Base-by-base conservation (phyloP, 2,888 invertebrate genomes). In the Ganaspis brasiliensis region DNA sequence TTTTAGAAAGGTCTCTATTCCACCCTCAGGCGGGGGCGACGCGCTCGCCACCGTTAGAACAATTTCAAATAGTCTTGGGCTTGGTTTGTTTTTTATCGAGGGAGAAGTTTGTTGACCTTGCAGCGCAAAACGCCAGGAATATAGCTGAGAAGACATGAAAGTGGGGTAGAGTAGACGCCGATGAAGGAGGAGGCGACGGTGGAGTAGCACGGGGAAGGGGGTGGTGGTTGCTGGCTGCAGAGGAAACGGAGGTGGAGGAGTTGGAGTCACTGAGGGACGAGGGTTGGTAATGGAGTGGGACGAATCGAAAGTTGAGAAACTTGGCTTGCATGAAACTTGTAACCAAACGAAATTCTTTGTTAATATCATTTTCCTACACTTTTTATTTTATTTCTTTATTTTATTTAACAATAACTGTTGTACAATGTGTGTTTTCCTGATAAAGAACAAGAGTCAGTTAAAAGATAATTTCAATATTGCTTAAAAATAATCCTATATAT, bases 41-140 rank as follows among this genome's bases (percentile, higher is more conserved):
- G 59, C 75, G 78, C 83, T 84, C 81, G 83, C 86, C 83, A 83
- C 84, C 86, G 86, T 86, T 86, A 86, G 72, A 72, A 72, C 86
- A 87, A 86, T 86, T 86, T 86, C 86, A 84, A 86, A 85, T 87
- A 85, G 86, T 82, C 83, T 83, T 81, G 82, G 80, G 82, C 67
- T 61, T 85, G 84, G 84, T 86, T 84, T 86, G 81, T 86, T 87
- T 86, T 86, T 85, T 84, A 86, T 86, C 86, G 84, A 56, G 84
- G 83, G 82, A 87, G 85, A 87, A 87, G 87, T 87, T 87, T 87
- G 87, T 87, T 87, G 87, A 87, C 87, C 87, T 87, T 87, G 85
- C 87, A 86, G 84, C 82, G 86, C 84, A 82, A 87, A 87, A 87
- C 86, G 86, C 86, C 85, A 85, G 86, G 86, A 86, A 86, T 86